Conservation (phyloP, 1,140 invertebrate species). For the Reticulitermes speratus region DNA sequence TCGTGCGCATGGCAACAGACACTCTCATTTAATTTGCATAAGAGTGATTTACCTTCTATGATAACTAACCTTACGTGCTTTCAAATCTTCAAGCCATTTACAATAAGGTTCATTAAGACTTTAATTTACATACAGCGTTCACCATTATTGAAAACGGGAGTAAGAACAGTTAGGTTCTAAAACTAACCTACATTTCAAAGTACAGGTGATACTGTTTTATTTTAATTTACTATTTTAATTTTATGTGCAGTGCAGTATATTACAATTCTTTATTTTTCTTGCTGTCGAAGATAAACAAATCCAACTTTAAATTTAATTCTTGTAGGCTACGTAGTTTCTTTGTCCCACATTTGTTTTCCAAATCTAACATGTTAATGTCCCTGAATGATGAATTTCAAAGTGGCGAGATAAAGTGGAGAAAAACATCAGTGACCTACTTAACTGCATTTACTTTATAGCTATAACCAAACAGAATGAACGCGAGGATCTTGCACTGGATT, state of each 20-base stretch:
- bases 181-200: neutral
- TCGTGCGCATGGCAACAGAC: neutral
- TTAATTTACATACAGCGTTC: neutral
- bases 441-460: neutral
- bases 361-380: neutral
- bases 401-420: neutral
- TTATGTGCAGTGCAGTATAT: neutral
- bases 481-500: no score
- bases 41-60: neutral
- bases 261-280: neutral
- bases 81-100: neutral
- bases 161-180: neutral
- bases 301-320: neutral
- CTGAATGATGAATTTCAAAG: neutral
- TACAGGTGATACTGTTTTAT: neutral
- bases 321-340: no score
- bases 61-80: conserved; percentile 11
- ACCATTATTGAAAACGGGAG: neutral
- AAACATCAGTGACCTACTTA: neutral
- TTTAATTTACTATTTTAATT: neutral
- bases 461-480: no score
- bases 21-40: conserved; percentile 2
- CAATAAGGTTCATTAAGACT: neutral
- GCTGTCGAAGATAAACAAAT: neutral
- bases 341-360: no score